Evolutionary conservation across 2,113 vertebrate genomes (phyloP), one percentile per base, ranked within the genome.

Genomic region (Oncorhynchus keta): DNA sequence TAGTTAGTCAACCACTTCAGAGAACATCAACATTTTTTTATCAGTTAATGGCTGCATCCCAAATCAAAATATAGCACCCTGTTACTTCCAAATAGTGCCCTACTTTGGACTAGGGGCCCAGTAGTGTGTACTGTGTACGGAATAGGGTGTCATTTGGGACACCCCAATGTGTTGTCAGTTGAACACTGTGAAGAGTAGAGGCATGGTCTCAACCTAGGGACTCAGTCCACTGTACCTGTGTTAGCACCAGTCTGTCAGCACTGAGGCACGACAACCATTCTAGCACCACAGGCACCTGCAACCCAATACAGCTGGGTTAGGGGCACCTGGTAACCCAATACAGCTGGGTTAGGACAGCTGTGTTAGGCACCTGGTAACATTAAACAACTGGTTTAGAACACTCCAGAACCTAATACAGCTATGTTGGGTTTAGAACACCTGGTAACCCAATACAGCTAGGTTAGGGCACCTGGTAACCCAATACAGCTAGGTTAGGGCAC

Each of bases 21-120:
- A 68, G 16, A 67, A 70, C 68, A 72, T 16, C 69, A 68, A 26
- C 20, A 0, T 2, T 28, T 59, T 49, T 2, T 66, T 75, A n/a
- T n/a, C 28, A 72, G 66, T 74, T 45, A 65, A 55, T 65, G 26
- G 62, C 51, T 65, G 45, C 28, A 57, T 30, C 45, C 26, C 75
- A 22, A 14, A 49, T 26, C 35, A 67, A 16, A 59, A 62, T 64
- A 16, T 3, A 28, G 26, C 14, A 39, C 35, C 35, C 35, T 51
- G 11, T 55, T 55, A 13, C 14, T n/a, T n/a, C 49, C 1, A 55
- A 13, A 55, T 18, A 55, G 39, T 55, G 14, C 49, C 4, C 49
- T 55, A 18, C 13, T 3, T 18, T 55, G 18, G 13, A 55, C 49
- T 14, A 45, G 39, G 39, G 39, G 8, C 8, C 8, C 39, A 45